Conservation (phyloP, 2,888 invertebrate species). For the Neoitamus cyanurus region DNA sequence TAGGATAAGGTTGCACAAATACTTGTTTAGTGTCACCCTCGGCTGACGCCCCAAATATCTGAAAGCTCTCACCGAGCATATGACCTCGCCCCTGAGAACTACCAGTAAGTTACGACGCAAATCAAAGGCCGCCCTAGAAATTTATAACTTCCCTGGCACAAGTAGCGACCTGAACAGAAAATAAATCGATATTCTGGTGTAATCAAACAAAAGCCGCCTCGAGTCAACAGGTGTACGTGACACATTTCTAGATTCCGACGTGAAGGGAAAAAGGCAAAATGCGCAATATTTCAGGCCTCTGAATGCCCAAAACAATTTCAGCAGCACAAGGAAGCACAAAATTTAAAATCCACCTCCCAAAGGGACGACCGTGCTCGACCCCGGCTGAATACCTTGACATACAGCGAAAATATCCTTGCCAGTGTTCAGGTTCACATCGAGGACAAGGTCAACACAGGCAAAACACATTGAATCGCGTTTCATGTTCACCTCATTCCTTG, state of each 20-base stretch:
- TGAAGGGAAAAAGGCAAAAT: neutral
- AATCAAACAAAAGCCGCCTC: neutral
- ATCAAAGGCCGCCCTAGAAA: neutral
- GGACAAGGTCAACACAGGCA: conserved; percentile 12
- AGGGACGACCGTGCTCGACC: conserved; percentile 19
- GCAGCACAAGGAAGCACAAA: neutral
- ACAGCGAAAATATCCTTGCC: conserved; percentile 14
- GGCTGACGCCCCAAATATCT: neutral
- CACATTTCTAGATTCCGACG: neutral
- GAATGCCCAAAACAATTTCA: neutral
- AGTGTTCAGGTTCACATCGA: conserved; percentile 32
- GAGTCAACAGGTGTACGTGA: neutral
- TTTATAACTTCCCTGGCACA: neutral
- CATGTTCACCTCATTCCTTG: neutral
- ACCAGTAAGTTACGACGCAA: neutral
- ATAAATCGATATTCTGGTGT: neutral
- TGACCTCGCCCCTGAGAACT: neutral
- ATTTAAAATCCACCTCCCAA: neutral
- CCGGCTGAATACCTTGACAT: conserved; percentile 29
- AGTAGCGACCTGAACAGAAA: neutral
- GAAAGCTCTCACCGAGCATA: neutral
- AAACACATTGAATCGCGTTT: neutral
- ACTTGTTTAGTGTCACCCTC: neutral
- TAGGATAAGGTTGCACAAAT: neutral
- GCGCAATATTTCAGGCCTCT: neutral